These are phyloP conservation scores for Psilanteris sp. DNA, from an alignment of 1,140 invertebrate species.

Conservation along the genomic window DNA sequence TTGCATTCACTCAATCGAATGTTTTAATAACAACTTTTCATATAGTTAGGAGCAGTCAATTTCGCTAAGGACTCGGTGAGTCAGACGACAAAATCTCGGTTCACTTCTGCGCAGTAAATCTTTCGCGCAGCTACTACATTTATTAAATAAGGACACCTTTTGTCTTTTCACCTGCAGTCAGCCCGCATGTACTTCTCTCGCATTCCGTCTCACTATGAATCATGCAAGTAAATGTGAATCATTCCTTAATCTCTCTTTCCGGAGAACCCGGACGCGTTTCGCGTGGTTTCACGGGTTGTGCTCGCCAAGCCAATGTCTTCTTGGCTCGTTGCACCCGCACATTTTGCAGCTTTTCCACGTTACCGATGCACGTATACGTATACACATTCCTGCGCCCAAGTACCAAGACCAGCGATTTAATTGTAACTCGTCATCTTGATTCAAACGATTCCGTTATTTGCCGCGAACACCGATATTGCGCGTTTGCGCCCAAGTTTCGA, in stretches of 20 bases:
- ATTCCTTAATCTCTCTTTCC: constrained; percentile 62
- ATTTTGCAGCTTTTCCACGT: constrained; percentile 51
- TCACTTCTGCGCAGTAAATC: constrained; percentile 33
- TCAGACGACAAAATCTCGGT: no score
- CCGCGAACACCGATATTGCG: no score
- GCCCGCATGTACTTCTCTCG: constrained; percentile 44
- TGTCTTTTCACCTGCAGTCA: constrained; percentile 58
- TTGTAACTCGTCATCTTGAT: no score
- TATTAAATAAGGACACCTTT: constrained; percentile 57
- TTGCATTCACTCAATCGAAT: constrained; percentile 3
- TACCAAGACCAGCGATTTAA: no score
- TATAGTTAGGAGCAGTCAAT: no score
- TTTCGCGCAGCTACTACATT: constrained; percentile 9
- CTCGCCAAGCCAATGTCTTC: constrained; percentile 54
- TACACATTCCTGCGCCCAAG: no score
- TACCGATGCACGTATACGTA: constrained; percentile 10
- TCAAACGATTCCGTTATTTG: no score
- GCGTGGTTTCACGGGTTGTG: constrained; percentile 59
- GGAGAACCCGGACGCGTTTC: constrained; percentile 64
- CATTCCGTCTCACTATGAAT: constrained; percentile 62
- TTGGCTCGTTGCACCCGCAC: constrained; percentile 61
- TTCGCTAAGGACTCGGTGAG: constrained; percentile 15
- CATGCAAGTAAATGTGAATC: constrained; percentile 61
- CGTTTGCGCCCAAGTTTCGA: no score
- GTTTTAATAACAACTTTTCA: constrained; percentile 3